Conservation (phyloP, 2,113 vertebrate genomes). For the Megaceryle maxima region DNA sequence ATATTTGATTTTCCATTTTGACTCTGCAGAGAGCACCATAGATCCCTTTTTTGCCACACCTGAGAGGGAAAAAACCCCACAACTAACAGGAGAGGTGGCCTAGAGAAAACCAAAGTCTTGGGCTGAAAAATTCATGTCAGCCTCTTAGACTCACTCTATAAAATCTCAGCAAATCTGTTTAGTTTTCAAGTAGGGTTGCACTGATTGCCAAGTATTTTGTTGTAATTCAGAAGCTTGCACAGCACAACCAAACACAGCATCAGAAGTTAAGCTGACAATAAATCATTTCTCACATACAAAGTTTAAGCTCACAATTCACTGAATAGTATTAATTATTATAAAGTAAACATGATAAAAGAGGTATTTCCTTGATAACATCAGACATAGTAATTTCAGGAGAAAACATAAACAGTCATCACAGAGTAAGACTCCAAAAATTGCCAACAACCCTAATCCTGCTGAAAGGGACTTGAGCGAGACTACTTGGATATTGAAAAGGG, state of each 20-base stretch:
- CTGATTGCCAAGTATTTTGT: neutral
- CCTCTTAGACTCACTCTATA: neutral
- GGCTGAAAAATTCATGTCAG: neutral
- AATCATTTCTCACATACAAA: neutral
- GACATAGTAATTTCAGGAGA: neutral
- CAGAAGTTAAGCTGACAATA: neutral
- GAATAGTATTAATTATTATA: neutral
- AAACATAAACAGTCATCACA: neutral
- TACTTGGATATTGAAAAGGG: neutral
- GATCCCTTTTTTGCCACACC: neutral
- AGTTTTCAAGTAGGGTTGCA: neutral
- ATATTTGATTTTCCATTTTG: neutral
- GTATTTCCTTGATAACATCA: neutral
- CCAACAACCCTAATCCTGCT: neutral
- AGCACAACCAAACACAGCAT: neutral
- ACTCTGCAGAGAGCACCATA: neutral
- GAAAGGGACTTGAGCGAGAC: rapidly evolving
- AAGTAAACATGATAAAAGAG: neutral
- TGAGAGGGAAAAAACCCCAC: neutral
- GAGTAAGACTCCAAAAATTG: neutral
- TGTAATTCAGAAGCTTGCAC: neutral
- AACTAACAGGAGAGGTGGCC: neutral
- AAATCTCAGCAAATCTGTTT: neutral
- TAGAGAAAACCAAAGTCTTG: neutral
- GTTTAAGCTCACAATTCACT: neutral